Evolutionary conservation across 2,113 vertebrate genomes (phyloP), one percentile per base, ranked within the genome.

Genomic region (Pandion haliaetus): DNA sequence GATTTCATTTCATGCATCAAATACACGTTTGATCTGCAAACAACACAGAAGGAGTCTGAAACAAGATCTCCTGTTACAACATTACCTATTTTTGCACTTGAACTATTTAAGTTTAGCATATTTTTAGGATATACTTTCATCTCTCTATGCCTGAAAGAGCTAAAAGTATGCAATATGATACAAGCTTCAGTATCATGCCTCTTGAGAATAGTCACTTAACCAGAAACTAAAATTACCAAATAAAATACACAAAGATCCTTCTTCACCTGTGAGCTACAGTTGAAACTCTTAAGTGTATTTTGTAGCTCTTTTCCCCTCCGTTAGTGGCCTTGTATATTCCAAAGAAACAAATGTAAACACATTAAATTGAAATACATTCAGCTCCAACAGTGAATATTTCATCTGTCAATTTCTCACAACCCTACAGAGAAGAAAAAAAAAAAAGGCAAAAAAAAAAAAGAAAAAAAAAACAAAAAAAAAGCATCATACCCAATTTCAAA

Each of bases 41-140:
- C 9, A n/a, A 14, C 70, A 77, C 34, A 67, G 78, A 32, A 19
- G 21, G n/a, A 81, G 44, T 5, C 77, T 61, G 76, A 92, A 94
- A 88, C 36, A 47, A 50, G 52, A 82, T 52, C 77, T 91, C 45
- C 55, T 62, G 47, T 49, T 81, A 74, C 58, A 62, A 52, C 8
- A 2, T 79, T 73, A 73, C 79, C 89, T 92, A 76, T 91, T 95
- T 92, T 79, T 91, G 88, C 86, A 76, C 88, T 92, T 72, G 40
- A 95, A 76, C 81, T 91, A 66, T 84, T 90, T 84, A 77, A 90
- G 23, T 94, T 95, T 38, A 79, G 81, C 42, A 24, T 74, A 86
- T 86, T 96, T 93, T 95, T 89, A 95, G 93, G 80, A 85, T 89
- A 79, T 10, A 80, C 76, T 96, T 95, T 95, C 80, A 91, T 82